These are phyloP conservation scores for Campoplex capitator DNA, from an alignment of 2,888 invertebrate species.

Conservation along the genomic window DNA sequence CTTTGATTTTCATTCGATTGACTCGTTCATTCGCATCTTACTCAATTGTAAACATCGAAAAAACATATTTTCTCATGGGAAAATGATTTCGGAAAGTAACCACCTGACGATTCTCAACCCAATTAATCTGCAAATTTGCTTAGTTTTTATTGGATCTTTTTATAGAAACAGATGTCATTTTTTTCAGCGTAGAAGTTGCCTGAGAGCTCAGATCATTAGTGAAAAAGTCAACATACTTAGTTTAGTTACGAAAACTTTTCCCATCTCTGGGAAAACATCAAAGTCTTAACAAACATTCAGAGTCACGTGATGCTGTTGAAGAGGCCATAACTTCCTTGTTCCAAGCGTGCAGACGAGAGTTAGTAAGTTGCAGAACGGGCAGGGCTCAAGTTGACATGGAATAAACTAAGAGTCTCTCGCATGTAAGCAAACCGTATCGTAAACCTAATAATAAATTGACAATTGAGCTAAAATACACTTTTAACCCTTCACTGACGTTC, in stretches of 20 bases:
- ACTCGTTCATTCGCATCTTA: no score
- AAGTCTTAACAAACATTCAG: background rate
- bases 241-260: constrained; percentile 4
- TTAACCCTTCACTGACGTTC: background rate
- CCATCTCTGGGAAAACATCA: constrained; percentile 3
- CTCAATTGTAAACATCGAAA: no score
- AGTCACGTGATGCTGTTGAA: background rate
- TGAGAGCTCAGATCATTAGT: background rate
- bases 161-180: background rate
- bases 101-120: background rate
- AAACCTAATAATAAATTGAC: constrained; percentile 13
- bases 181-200: background rate
- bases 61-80: no score
- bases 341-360: constrained; percentile 9
- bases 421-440: background rate
- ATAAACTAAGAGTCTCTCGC: constrained; percentile 2
- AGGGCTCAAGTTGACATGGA: constrained; percentile 4
- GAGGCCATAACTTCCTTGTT: constrained; percentile 5
- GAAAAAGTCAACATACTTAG: background rate
- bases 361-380: background rate
- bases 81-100: no score
- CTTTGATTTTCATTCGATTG: no score
- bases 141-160: background rate
- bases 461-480: background rate
- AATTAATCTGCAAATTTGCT: background rate